Evolutionary conservation across 2,888 invertebrate species (phyloP), one percentile per base, ranked within the genome.

Genomic region (Cephus pulcher): DNA sequence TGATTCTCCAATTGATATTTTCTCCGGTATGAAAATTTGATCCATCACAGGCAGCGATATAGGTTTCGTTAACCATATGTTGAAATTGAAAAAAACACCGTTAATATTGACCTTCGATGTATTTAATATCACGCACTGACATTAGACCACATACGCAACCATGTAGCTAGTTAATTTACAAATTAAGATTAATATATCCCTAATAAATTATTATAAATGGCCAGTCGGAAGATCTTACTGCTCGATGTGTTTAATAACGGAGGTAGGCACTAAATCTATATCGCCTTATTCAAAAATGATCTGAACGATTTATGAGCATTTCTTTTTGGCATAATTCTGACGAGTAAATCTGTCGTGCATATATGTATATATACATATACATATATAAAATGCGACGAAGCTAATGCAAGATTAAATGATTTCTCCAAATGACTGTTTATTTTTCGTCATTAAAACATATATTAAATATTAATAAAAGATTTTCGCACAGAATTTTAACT

Each of bases 161-260:
- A 83, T 83, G 82, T 88, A 86, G 85, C 83, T 88, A 88, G 87
- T 86, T 86, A 84, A 88, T 84, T 84, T 86, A 88, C 83, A 83
- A 88, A 85, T 88, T 89, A 87, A 89, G 84, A 85, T 87, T 82
- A 88, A 87, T 86, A 85, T 87, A 89, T 86, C 86, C 86, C 84
- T 87, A 87, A 86, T 88, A 89, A 89, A 86, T 90, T 89, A 89
- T 89, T 85, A 84, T 85, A 84, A 85, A 84, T 81, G 79, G 80
- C 81, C 76, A 78, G 73, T 73, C 73, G 33, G 35, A 71, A 73
- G 76, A 76, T 75, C 70, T 73, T 76, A 68, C 70, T 78, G 37
- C 56, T 34, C 71, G 74, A 78, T 73, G 71, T 75, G 75, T 78
- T 11, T 78, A 40, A 68, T 32, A 68, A 56, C 68, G 30, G 32